Percentiles rank a stretch among this genome's conserved stretches.
Conservation (phyloP, 2,888 invertebrate genomes). For the Agrochola macilenta region DNA sequence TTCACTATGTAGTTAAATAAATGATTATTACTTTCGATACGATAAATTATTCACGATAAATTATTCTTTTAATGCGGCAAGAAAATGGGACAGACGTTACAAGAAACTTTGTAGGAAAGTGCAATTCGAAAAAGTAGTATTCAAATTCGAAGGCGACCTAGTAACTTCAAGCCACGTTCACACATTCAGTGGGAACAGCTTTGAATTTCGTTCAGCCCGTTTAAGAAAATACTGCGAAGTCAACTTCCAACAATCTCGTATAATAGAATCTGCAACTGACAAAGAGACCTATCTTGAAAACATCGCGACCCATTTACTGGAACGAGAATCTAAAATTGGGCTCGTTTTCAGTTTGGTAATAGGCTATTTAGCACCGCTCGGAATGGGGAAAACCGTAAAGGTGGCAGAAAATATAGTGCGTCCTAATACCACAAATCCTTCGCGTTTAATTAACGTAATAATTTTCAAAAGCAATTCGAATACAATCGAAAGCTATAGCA, state of each 20-base stretch:
- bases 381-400: constrained; percentile 43
- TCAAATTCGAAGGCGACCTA: constrained; percentile 56
- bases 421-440: constrained; percentile 60
- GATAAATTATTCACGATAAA: constrained; percentile 15
- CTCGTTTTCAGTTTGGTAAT: constrained; percentile 57
- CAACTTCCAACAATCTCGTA: constrained; percentile 59
- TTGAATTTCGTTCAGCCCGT: constrained; percentile 51
- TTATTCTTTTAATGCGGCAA: neutral
- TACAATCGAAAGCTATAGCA: constrained; percentile 72
- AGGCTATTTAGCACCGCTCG: constrained; percentile 55
- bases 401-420: constrained; percentile 53
- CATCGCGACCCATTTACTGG: constrained; percentile 56
- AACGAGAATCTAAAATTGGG: constrained; percentile 52
- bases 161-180: constrained; percentile 50
- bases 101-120: constrained; percentile 38
- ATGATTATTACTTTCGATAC: neutral
- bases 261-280: constrained; percentile 63
- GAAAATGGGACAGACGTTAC: constrained; percentile 8
- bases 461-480: constrained; percentile 65
- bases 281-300: constrained; percentile 60
- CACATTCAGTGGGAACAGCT: constrained; percentile 53
- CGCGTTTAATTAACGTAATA: constrained; percentile 67
- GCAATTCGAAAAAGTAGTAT: constrained; percentile 43
- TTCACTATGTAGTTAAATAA: neutral
- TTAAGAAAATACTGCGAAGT: constrained; percentile 62